Percentiles rank a stretch among this genome's conserved stretches.
These are phyloP conservation scores for Phyllotis vaccarum DNA, from an alignment of 2,797 vertebrate species.

Conservation along the genomic window DNA sequence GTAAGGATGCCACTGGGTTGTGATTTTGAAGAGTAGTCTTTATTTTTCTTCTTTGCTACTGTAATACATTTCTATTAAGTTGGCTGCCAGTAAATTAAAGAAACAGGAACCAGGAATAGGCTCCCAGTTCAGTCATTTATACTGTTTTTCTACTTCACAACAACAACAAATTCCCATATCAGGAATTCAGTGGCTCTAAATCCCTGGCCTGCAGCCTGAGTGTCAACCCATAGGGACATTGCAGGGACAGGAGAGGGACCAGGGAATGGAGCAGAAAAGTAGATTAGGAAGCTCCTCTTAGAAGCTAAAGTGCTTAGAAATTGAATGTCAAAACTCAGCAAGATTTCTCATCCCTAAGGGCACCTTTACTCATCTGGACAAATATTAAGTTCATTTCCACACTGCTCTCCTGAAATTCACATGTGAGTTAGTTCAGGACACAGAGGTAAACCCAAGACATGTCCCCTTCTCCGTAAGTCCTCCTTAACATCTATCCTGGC, in stretches of 20 bases:
- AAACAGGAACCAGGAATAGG: neutral
- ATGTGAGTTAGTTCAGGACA: conserved; percentile 34
- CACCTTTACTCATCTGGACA: conserved; percentile 80
- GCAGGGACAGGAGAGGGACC: neutral
- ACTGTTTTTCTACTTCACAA: neutral
- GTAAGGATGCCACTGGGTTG: neutral
- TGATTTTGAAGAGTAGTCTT: neutral
- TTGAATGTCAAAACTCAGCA: conserved; percentile 80
- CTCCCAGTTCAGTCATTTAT: neutral
- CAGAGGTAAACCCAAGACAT: neutral
- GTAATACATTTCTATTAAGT: conserved; percentile 9
- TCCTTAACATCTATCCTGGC: neutral
- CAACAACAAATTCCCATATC: no score
- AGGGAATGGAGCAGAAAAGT: conserved; percentile 68
- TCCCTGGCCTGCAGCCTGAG: neutral
- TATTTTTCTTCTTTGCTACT: neutral
- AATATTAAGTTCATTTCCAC: conserved; percentile 79
- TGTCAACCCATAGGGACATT: neutral
- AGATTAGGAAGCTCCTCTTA: conserved; percentile 75
- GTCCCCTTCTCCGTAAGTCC: neutral
- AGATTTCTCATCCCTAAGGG: conserved; percentile 76
- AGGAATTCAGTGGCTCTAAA: neutral
- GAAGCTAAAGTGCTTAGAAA: conserved; percentile 79
- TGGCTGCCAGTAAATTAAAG: conserved; percentile 7
- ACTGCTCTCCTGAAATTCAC: conserved; percentile 72